These are phyloP conservation scores for Antitype chi DNA, from an alignment of 2,888 invertebrate species.

Conservation along the genomic window DNA sequence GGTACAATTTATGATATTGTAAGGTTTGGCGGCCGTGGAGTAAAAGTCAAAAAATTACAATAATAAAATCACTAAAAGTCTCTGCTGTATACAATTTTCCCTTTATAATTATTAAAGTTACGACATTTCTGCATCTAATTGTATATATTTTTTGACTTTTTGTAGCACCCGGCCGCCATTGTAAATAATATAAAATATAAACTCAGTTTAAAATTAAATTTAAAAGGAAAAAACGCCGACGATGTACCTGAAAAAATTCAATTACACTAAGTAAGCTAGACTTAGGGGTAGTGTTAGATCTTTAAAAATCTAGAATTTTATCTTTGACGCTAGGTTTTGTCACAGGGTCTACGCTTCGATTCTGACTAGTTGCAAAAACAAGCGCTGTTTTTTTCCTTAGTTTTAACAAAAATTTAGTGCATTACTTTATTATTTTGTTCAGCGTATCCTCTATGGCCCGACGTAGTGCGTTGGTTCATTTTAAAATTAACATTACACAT, in stretches of 20 bases:
- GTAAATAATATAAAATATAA: conserved; percentile 80
- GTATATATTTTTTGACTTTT: conserved; percentile 70
- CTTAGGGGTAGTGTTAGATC: conserved; percentile 86
- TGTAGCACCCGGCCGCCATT: conserved; percentile 70
- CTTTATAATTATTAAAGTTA: conserved; percentile 16
- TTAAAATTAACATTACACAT: conserved; percentile 1
- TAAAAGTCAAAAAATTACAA: conserved; percentile 58
- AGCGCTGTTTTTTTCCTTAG: conserved; percentile 49
- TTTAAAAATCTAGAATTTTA: conserved; percentile 85
- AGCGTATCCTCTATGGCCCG: conserved; percentile 35
- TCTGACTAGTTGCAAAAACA: conserved; percentile 67
- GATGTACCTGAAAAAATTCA: conserved; percentile 89
- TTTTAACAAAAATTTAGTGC: conserved; percentile 29
- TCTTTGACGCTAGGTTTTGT: conserved; percentile 86
- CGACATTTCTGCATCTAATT: conserved; percentile 21
- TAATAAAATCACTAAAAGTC: not conserved
- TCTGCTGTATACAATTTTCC: conserved; percentile 24
- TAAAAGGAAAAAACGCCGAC: conserved; percentile 81
- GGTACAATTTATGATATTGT: conserved; percentile 82
- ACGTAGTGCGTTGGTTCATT: conserved; percentile 55
- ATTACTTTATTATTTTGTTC: conserved; percentile 27
- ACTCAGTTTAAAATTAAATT: conserved; percentile 69
- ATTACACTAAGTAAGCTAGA: conserved; percentile 87
- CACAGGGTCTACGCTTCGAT: conserved; percentile 86
- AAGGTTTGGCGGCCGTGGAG: conserved; percentile 57